phyloP scores from a whole-genome alignment of 2,113 vertebrate genomes.

The Phrynocephalus versicolor region DNA sequence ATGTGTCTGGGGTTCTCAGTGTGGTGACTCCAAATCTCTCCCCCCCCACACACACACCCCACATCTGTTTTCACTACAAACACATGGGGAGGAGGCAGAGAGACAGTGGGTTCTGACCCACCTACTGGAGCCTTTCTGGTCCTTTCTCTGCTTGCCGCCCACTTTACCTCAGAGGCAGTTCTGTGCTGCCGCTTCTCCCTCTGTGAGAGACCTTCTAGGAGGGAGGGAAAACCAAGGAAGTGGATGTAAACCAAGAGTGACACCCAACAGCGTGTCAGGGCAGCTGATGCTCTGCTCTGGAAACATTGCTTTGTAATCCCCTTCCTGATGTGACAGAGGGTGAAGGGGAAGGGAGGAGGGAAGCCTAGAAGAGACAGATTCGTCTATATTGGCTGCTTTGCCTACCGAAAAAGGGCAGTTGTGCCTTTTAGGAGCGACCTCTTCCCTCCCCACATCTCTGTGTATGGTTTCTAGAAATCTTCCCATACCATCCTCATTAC shows the following conservation, averaged over 20 bases:
- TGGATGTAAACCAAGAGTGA: not conserved
- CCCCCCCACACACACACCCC: not conserved
- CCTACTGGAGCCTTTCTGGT: not conserved
- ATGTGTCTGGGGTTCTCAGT: not conserved
- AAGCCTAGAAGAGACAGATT: not conserved
- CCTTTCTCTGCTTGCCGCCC: not conserved
- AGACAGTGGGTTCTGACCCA: not conserved
- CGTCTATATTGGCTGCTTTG: not conserved
- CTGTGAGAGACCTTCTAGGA: not conserved
- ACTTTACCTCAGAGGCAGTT: not conserved
- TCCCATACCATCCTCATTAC: not conserved
- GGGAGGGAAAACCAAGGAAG: not conserved
- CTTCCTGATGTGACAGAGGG: not conserved
- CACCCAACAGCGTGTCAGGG: not conserved
- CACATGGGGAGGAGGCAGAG: not conserved
- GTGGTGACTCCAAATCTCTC: not conserved
- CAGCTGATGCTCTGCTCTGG: constrained; percentile 9
- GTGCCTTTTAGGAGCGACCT: not conserved
- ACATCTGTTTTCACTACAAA: not conserved
- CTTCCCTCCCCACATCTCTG: no score
- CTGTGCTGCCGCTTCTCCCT: not conserved
- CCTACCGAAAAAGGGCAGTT: not conserved
- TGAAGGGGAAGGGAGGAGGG: not conserved
- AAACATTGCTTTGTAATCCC: not conserved
- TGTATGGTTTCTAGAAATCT: not conserved